Evolutionary conservation across 1,140 invertebrate genomes (phyloP).

Genomic region (Drosophila parvula): DNA sequence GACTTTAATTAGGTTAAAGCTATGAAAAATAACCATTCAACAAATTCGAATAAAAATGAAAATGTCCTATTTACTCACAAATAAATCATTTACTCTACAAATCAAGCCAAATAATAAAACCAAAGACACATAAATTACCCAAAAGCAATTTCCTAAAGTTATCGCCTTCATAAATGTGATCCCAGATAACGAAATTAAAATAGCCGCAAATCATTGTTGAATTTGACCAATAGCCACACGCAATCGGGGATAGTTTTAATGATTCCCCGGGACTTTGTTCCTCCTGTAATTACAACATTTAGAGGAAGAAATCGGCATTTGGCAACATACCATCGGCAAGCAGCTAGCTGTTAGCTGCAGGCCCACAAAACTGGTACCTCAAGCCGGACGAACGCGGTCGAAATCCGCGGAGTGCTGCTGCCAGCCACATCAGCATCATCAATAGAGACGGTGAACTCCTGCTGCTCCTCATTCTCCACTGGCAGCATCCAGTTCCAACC

Average conservation of each 20-base stretch:
- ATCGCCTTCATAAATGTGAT: slow-evolving; percentile 22
- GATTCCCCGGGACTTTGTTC: background rate
- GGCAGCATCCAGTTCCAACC: slow-evolving; percentile 14
- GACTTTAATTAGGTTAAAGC: background rate
- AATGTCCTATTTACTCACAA: background rate
- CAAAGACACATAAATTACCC: slow-evolving; percentile 18
- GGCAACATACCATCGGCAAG: slow-evolving; percentile 49
- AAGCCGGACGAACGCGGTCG: slow-evolving; percentile 6
- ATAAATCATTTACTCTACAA: background rate
- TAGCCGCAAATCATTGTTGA: slow-evolving; percentile 16
- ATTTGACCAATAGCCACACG: background rate
- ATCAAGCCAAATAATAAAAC: slow-evolving; percentile 14
- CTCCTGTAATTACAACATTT: slow-evolving; percentile 29
- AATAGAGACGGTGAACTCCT: slow-evolving; percentile 76
- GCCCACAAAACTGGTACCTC: slow-evolving; percentile 35
- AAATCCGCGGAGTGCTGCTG: slow-evolving; percentile 34
- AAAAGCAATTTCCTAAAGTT: slow-evolving; percentile 7
- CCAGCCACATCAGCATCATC: slow-evolving; percentile 71
- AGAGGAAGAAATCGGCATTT: slow-evolving; percentile 27
- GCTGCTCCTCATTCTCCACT: slow-evolving; percentile 48
- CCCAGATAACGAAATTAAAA: background rate
- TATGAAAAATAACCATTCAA: background rate
- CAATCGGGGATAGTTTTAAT: slow-evolving; percentile 10
- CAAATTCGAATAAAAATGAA: background rate
- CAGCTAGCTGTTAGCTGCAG: slow-evolving; percentile 3